phyloP scores from a whole-genome alignment of 2,888 invertebrate genomes.

The Hesperia comma region DNA sequence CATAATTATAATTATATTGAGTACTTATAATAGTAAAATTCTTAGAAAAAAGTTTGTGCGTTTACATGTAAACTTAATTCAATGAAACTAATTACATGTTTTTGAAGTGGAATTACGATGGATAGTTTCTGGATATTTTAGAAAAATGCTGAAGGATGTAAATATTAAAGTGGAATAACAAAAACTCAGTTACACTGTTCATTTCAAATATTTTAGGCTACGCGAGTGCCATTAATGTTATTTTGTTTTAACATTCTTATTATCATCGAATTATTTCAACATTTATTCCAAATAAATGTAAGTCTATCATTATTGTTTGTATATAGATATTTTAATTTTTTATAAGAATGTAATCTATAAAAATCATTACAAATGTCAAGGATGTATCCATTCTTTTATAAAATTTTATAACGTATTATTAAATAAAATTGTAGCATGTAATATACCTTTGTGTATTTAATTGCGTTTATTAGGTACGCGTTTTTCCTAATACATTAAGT shows the following conservation, averaged over 20 bases:
- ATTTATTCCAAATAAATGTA: slow-evolving; percentile 40
- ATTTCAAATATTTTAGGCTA: slow-evolving; percentile 72
- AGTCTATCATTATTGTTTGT: slow-evolving; percentile 38
- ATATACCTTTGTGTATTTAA: slow-evolving; percentile 39
- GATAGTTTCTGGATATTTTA: no score
- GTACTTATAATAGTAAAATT: neutral
- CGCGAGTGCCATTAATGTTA: slow-evolving; percentile 78
- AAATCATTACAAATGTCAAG: slow-evolving; percentile 51
- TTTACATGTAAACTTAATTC: no score
- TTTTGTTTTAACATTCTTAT: slow-evolving; percentile 57
- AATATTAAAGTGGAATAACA: slow-evolving; percentile 33
- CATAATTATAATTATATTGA: neutral
- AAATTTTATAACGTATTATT: slow-evolving; percentile 47
- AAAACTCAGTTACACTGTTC: slow-evolving; percentile 38
- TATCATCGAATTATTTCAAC: slow-evolving; percentile 50
- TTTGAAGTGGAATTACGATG: neutral
- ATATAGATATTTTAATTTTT: slow-evolving; percentile 45
- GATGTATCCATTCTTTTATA: slow-evolving; percentile 57
- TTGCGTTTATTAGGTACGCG: slow-evolving; percentile 17
- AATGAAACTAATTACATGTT: neutral
- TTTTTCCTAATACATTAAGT: slow-evolving; percentile 1
- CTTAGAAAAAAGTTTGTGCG: no score
- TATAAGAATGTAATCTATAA: slow-evolving; percentile 43
- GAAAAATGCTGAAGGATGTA: slow-evolving; percentile 12
- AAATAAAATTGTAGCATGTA: slow-evolving; percentile 43